Percentiles rank a stretch among this genome's conserved stretches.
Conservation (phyloP, 2,113 vertebrate species). For the Sprattus sprattus region DNA sequence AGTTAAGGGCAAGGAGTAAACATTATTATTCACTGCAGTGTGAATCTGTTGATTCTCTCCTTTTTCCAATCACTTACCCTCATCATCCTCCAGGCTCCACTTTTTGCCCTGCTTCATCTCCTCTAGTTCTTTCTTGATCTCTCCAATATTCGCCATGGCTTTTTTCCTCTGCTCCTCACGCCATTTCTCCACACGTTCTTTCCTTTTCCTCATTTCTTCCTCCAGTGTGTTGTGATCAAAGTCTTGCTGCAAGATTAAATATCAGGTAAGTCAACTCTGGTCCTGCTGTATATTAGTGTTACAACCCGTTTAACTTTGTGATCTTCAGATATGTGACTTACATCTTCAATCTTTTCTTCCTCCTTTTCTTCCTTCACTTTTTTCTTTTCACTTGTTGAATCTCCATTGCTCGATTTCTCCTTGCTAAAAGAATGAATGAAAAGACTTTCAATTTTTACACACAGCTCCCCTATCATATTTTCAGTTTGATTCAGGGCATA, state of each 20-base stretch:
- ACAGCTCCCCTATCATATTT: no score
- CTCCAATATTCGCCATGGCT: constrained; percentile 95
- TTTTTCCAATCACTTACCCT: constrained; percentile 73
- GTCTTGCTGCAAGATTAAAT: constrained; percentile 69
- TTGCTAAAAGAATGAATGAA: constrained; percentile 71
- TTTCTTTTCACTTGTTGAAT: constrained; percentile 87
- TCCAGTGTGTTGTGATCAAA: constrained; percentile 99
- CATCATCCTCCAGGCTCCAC: constrained; percentile 97
- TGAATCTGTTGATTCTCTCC: background rate
- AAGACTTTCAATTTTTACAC: background rate
- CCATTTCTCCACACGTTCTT: constrained; percentile 98
- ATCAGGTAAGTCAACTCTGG: background rate
- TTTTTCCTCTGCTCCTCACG: constrained; percentile 96
- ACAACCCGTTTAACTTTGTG: constrained; percentile 16
- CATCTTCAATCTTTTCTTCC: constrained; percentile 92
- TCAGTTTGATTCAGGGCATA: no score
- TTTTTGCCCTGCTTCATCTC: constrained; percentile 99
- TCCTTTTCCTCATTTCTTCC: constrained; percentile 98
- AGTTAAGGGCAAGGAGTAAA: background rate
- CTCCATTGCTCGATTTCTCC: constrained; percentile 82
- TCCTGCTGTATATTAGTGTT: background rate
- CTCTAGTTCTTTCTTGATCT: constrained; percentile 94
- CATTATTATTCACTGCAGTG: background rate
- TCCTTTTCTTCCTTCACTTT: constrained; percentile 96
- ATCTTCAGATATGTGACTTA: constrained; percentile 54